Base-by-base conservation (phyloP, 2,888 invertebrate genomes). In the Epirrhoe tristata region DNA sequence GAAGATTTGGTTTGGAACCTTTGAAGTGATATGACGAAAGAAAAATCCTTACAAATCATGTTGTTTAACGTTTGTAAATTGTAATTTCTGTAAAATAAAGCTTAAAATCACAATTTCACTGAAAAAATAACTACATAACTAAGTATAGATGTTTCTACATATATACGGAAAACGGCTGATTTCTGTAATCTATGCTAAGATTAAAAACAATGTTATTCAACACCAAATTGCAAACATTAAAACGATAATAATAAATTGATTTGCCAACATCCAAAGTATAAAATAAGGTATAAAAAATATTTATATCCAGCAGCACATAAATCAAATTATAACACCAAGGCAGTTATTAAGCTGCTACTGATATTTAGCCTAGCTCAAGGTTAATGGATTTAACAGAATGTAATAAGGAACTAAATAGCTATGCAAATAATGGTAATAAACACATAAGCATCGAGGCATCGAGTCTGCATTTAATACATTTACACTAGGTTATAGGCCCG, bases 351-450 rank as follows among this genome's bases (percentile, higher is more conserved):
- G 24, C 58, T 31, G 72, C 74, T 74, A 71, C 74, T 71, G 72
- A 69, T 67, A 69, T 67, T 69, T 66, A 63, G 43, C 57, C 70
- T 54, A 63, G 51, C 60, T 58, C 70, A 73, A 74, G 74, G 71
- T 73, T 70, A 70, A 71, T 69, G 51, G 70, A 69, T 73, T 68
- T 54, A 48, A 10, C 70, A 58, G 71, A 73, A 74, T 69, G 61
- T 69, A 73, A 73, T 74, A 73, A 71, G 74, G 71, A 74, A 71
- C 67, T 66, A 71, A 73, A 73, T 70, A 58, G 60, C 65, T 71
- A 68, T 72, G 70, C 73, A 74, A 71, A 73, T 74, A 70, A 48
- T 64, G 8, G 71, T 58, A 59, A 71, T 73, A 73, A 71, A 74
- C 66, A 67, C 50, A 43, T 71, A 59, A 69, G 67, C 65, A 72